Evolutionary conservation across 2,797 vertebrate genomes (phyloP).

Genomic region (Glossophaga mutica): DNA sequence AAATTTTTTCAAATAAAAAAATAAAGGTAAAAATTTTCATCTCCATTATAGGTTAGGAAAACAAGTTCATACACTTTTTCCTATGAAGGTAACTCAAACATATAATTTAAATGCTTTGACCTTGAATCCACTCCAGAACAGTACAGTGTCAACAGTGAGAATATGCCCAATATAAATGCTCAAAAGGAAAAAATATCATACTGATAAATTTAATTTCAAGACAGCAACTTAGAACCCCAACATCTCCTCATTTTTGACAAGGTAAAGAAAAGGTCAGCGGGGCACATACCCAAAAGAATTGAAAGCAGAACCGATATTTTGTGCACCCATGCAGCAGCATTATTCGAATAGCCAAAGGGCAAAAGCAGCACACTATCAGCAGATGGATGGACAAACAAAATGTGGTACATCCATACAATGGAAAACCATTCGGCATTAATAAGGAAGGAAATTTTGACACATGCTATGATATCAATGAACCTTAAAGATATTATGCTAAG

Average conservation of each 20-base stretch:
- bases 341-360: background rate
- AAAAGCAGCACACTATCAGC: background rate
- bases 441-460: background rate
- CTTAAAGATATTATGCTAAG: background rate
- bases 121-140: slow-evolving; percentile 6
- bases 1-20: background rate
- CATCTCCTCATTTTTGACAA: background rate
- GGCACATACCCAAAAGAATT: background rate
- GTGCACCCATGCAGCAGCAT: background rate
- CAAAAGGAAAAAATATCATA: background rate
- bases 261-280: background rate
- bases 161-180: slow-evolving; percentile 13
- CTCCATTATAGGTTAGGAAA: background rate
- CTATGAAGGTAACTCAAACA: background rate
- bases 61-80: background rate
- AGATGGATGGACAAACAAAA: background rate
- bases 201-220: slow-evolving; percentile 36
- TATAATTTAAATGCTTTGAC: background rate
- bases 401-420: background rate
- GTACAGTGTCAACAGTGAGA: background rate
- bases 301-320: background rate
- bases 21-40: slow-evolving; percentile 3
- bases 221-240: background rate
- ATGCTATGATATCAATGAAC: background rate
- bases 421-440: background rate